These are phyloP conservation scores for Mesochorus sp. DNA, from an alignment of 2,888 invertebrate species.

Conservation along the genomic window DNA sequence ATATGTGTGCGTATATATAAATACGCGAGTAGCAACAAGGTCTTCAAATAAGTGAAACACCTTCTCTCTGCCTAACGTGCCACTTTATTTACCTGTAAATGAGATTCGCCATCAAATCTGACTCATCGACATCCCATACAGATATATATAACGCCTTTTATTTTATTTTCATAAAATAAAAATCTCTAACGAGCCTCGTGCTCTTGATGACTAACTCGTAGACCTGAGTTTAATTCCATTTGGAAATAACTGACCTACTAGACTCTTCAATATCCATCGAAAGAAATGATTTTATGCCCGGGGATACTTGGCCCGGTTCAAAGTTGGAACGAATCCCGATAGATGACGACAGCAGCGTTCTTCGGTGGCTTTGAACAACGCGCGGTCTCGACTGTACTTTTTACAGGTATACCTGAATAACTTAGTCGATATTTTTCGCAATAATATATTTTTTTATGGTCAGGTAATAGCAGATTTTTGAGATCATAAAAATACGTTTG, in stretches of 20 bases:
- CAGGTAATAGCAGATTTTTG: too few relatives aligned
- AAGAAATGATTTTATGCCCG: constrained; percentile 14
- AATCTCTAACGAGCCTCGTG: constrained; percentile 6
- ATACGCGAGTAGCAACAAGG: constrained; percentile 63
- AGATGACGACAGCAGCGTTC: constrained; percentile 72
- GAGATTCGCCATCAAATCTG: constrained; percentile 62
- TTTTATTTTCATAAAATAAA: constrained; percentile 53
- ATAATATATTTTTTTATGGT: too few relatives aligned
- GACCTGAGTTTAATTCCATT: not conserved
- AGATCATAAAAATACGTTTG: too few relatives aligned
- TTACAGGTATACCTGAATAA: constrained; percentile 18
- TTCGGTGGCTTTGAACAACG: constrained; percentile 18
- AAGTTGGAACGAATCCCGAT: constrained; percentile 69
- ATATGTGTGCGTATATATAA: not conserved
- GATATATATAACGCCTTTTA: constrained; percentile 52
- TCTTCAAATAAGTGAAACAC: constrained; percentile 46
- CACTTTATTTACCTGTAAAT: constrained; percentile 57
- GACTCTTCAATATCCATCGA: constrained; percentile 45
- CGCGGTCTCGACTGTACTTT: not conserved
- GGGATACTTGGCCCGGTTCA: constrained; percentile 35
- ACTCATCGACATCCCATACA: constrained; percentile 48
- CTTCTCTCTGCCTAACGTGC: constrained; percentile 64
- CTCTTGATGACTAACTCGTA: constrained; percentile 24
- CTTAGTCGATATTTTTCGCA: too few relatives aligned
- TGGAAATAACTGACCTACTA: constrained; percentile 35